Evolutionary conservation across 1,140 invertebrate species (phyloP).

Genomic region (Drosophila auraria): DNA sequence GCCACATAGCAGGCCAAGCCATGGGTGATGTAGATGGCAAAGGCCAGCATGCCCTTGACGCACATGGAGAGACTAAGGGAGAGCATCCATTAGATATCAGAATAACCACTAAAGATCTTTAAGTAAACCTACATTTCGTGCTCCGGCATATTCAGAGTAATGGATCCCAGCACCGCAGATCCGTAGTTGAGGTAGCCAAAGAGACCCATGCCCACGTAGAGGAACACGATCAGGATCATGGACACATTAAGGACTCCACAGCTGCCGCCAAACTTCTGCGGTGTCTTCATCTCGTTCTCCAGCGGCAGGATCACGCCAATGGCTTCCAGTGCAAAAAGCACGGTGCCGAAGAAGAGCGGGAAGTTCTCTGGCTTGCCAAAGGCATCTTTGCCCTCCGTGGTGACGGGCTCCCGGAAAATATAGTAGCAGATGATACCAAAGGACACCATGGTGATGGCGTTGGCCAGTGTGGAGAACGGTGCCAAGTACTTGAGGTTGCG

Average conservation of each 20-base stretch:
- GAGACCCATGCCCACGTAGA: constrained; percentile 91
- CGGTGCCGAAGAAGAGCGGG: constrained; percentile 90
- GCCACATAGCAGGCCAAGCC: constrained; percentile 95
- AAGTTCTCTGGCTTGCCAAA: constrained; percentile 86
- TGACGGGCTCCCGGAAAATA: constrained; percentile 87
- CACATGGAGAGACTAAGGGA: constrained; percentile 88
- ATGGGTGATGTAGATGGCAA: constrained; percentile 93
- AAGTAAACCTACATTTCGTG: constrained; percentile 86
- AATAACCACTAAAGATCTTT: constrained; percentile 38
- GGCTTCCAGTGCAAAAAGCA: constrained; percentile 92
- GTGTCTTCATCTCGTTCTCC: constrained; percentile 93
- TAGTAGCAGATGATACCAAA: constrained; percentile 90
- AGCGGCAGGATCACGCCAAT: constrained; percentile 92
- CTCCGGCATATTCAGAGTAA: constrained; percentile 88
- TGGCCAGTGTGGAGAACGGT: constrained; percentile 91
- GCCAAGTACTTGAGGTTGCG: constrained; percentile 91
- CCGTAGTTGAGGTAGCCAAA: constrained; percentile 92
- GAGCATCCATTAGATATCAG: background rate
- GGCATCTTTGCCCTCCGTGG: constrained; percentile 85
- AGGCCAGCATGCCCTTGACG: constrained; percentile 90
- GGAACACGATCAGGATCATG: constrained; percentile 89
- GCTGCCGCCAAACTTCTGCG: constrained; percentile 88
- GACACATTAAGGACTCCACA: constrained; percentile 91
- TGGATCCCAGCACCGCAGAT: constrained; percentile 87
- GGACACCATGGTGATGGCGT: constrained; percentile 88